A percentile compares a stretch with the other conserved stretches of the same genome.
Evolutionary conservation across 1,140 invertebrate species (phyloP).

Genomic region (Cyclina sinensis): DNA sequence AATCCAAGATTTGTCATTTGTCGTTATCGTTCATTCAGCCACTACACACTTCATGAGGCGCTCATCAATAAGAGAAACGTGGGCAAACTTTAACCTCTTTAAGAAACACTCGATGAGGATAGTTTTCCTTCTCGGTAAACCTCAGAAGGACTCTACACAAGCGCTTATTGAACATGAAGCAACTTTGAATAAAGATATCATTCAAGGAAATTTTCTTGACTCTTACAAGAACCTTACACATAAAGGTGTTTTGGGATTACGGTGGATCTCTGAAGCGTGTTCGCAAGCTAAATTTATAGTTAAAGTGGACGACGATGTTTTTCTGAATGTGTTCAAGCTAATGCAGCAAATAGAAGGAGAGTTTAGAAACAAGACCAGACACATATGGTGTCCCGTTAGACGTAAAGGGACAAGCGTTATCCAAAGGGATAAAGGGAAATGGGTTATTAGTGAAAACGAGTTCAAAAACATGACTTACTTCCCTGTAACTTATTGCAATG

Average conservation of each 20-base stretch:
- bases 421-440: constrained; percentile 78
- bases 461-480: constrained; percentile 73
- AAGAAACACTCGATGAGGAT: constrained; percentile 67
- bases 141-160: constrained; percentile 52
- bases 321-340: constrained; percentile 85
- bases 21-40: constrained; percentile 74
- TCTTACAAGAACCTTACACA: constrained; percentile 94
- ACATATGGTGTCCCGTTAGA: constrained; percentile 61
- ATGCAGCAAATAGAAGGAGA: constrained; percentile 68
- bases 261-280: constrained; percentile 91
- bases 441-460: constrained; percentile 76
- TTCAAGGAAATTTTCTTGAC: constrained; percentile 93
- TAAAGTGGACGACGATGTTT: constrained; percentile 89
- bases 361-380: constrained; percentile 45
- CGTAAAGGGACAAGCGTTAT: constrained; percentile 68
- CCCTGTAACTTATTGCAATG: constrained; percentile 85
- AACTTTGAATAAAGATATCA: constrained; percentile 90
- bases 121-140: constrained; percentile 74
- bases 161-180: constrained; percentile 89
- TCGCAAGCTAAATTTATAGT: constrained; percentile 87
- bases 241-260: constrained; percentile 94
- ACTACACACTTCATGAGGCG: constrained; percentile 71
- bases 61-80: constrained; percentile 77
- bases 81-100: constrained; percentile 75
- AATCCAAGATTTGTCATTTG: constrained; percentile 50